Conservation (phyloP, 2,113 vertebrate species). For the Pelecanoides urinatrix region DNA sequence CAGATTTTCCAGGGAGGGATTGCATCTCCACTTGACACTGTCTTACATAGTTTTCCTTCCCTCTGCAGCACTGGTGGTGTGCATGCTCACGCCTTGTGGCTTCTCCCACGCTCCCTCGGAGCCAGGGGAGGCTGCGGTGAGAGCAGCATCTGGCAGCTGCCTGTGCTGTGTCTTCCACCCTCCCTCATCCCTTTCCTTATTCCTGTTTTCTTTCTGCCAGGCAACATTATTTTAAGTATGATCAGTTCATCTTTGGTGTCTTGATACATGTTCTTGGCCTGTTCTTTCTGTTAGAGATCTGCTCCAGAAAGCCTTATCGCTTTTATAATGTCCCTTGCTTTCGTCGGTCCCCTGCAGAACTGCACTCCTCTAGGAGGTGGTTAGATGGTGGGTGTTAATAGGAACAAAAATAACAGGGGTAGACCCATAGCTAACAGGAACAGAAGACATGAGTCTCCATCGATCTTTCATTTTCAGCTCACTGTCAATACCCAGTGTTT, state of each 20-base stretch:
- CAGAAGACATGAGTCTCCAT: neutral
- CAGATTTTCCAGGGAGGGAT: neutral
- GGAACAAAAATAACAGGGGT: neutral
- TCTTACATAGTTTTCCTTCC: neutral
- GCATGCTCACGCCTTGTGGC: neutral
- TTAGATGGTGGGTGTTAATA: neutral
- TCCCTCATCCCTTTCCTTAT: neutral
- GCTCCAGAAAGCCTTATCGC: neutral
- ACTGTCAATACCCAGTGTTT: neutral
- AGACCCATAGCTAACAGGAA: neutral
- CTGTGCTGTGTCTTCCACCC: neutral
- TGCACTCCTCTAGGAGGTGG: neutral
- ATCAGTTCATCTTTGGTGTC: neutral
- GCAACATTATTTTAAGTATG: neutral
- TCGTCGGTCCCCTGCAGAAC: neutral
- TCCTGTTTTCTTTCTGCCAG: neutral
- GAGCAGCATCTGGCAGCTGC: neutral
- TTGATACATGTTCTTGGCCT: neutral
- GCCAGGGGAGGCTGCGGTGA: neutral
- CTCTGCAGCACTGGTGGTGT: neutral
- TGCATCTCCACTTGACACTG: rapidly evolving
- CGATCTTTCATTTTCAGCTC: neutral
- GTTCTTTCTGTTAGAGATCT: neutral
- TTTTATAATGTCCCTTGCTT: neutral
- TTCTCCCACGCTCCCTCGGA: neutral